A percentile compares a stretch with the other conserved stretches of the same genome.
Evolutionary conservation across 2,113 vertebrate genomes (phyloP).

Genomic region (Eonycteris spelaea): DNA sequence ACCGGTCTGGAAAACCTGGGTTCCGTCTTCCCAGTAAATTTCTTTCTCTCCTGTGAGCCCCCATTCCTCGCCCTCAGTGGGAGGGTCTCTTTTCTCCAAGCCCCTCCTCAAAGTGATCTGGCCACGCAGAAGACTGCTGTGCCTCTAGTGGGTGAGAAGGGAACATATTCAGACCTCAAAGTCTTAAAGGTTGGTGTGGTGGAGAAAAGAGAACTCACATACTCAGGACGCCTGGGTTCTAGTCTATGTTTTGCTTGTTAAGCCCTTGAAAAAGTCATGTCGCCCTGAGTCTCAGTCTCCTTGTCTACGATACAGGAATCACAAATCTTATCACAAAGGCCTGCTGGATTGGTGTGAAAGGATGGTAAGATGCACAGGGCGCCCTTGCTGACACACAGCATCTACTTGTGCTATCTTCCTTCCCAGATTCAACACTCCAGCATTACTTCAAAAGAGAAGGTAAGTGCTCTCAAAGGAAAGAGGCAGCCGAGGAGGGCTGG

Average conservation of each 20-base stretch:
- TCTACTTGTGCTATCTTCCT: not conserved
- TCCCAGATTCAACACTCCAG: not conserved
- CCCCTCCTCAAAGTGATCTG: not conserved
- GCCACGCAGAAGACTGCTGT: not conserved
- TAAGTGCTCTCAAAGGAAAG: conserved; percentile 1
- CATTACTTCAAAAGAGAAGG: not conserved
- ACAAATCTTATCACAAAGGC: not conserved
- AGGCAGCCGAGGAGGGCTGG: not conserved
- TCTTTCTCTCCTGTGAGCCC: not conserved
- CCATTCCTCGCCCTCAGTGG: not conserved
- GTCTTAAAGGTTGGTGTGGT: not conserved
- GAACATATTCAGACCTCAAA: not conserved
- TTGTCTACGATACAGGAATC: not conserved
- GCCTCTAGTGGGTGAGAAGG: not conserved
- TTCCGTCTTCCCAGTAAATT: not conserved
- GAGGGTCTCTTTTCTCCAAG: not conserved
- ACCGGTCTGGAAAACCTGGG: not conserved
- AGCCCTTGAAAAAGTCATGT: not conserved
- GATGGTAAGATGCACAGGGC: not conserved
- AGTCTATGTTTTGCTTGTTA: not conserved
- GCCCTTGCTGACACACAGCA: not conserved
- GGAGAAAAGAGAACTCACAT: not conserved
- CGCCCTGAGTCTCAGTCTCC: not conserved
- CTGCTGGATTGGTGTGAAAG: not conserved
- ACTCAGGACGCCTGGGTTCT: not conserved